Base-by-base conservation (phyloP, 2,888 invertebrate genomes). In the Mimumesa dahlbomi region DNA sequence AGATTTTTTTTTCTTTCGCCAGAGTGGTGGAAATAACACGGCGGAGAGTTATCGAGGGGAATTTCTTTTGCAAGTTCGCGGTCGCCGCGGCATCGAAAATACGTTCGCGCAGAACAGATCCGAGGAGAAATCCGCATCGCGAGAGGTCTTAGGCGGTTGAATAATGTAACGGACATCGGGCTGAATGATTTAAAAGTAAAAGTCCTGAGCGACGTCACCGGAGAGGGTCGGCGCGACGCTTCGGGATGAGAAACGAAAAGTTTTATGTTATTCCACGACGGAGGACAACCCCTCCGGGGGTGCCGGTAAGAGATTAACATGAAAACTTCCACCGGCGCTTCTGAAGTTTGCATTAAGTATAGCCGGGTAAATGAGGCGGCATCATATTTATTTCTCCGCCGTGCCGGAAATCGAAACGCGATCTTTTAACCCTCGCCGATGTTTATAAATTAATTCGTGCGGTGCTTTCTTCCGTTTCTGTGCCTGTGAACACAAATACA, bases 151-250 rank as follows among this genome's bases (percentile, higher is more conserved):
- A 84, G 81, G n/a, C 78, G 79, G 79, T 81, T 85, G 87, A 86
- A 87, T 86, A 86, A 87, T 86, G 84, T 83, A 85, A 85, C 84
- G 83, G 79, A 83, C 84, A 83, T 83, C 77, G 79, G 79, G 76
- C 80, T 84, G 82, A 87, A 87, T 86, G 85, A 87, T 87, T 87
- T 82, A 87, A 85, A 85, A 86, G 83, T 84, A 83, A 82, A 85
- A 85, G 85, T 83, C 84, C 80, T 82, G 81, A 76, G 81, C 83
- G 77, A 77, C 77, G 77, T 78, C 78, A 75, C 63, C 58, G 68
- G 48, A 56, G 45, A 36, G 54, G 48, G 50, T 54, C 54, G 64
- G 57, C n/a, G n/a, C n/a, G n/a, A 29, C 9, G 38, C 9, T 13
- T 25, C 25, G 22, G 56, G 40, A 56, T 49, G 52, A 61, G 76